A percentile compares a stretch with the other conserved stretches of the same genome.
Conservation (phyloP, 2,113 vertebrate genomes). For the Brachypteracias leptosomus region DNA sequence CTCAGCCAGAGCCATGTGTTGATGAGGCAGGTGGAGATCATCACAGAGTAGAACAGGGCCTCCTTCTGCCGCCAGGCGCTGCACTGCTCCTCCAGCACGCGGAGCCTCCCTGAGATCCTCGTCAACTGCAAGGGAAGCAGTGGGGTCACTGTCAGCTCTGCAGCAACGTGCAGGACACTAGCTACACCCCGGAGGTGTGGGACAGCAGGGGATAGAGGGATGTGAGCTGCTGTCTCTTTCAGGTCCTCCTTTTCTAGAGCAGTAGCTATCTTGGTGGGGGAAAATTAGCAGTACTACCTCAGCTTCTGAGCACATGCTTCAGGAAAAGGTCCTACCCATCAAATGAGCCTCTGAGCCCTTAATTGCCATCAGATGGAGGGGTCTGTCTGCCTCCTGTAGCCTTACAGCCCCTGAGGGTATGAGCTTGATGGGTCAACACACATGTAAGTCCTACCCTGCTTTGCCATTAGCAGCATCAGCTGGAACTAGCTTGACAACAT, state of each 20-base stretch:
- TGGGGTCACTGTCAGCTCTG: neutral
- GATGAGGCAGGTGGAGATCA: conserved; percentile 72
- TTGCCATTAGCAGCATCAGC: neutral
- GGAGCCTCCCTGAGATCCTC: conserved; percentile 71
- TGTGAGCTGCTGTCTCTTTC: neutral
- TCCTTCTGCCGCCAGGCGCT: conserved; percentile 67
- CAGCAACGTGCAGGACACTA: neutral
- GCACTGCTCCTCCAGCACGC: conserved; percentile 72
- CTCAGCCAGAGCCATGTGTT: conserved; percentile 84
- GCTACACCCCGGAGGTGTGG: neutral
- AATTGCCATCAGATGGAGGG: neutral
- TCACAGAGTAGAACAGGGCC: conserved; percentile 69
- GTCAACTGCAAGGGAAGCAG: conserved; percentile 67
- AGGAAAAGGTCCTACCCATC: neutral
- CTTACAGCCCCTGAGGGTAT: neutral
- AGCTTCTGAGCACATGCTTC: neutral
- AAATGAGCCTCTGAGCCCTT: neutral
- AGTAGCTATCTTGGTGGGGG: neutral
- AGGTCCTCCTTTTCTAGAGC: neutral
- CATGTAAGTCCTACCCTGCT: neutral
- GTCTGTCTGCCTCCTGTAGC: neutral
- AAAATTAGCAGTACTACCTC: neutral
- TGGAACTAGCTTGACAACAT: neutral
- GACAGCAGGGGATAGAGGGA: neutral
- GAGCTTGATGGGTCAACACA: neutral